A percentile compares a stretch with the other conserved stretches of the same genome.
These are phyloP conservation scores for Brachionus plicatilis DNA, from an alignment of 1,140 invertebrate genomes.

Conservation along the genomic window DNA sequence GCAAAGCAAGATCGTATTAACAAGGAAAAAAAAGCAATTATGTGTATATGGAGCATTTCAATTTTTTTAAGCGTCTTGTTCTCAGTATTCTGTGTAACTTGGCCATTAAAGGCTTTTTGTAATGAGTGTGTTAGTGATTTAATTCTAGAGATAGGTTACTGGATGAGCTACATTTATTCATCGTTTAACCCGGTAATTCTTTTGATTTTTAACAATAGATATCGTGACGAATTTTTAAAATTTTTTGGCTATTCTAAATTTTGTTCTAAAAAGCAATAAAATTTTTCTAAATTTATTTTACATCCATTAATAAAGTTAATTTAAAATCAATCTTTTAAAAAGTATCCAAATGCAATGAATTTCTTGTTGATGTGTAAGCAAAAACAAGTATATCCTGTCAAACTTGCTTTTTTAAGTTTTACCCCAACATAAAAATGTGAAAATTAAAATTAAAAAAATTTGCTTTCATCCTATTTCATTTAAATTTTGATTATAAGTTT, in stretches of 20 bases:
- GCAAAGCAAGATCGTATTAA: not conserved
- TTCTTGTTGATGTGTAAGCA: too few species aligned
- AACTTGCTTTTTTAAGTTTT: too few species aligned
- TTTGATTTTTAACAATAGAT: constrained; percentile 7
- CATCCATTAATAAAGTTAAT: too few species aligned
- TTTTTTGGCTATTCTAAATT: not conserved
- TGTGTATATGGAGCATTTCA: constrained; percentile 17
- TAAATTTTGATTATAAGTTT: too few species aligned
- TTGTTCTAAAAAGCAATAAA: not conserved
- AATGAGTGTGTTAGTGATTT: constrained; percentile 21
- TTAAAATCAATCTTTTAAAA: too few species aligned
- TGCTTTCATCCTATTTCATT: too few species aligned
- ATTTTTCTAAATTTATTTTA: not conserved
- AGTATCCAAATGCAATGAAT: too few species aligned
- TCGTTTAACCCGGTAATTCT: constrained; percentile 1
- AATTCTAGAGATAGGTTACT: constrained; percentile 13
- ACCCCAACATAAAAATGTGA: too few species aligned
- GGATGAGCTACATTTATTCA: constrained; percentile 30
- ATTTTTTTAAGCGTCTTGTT: not conserved
- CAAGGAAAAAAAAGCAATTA: constrained; percentile 21
- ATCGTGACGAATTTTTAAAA: not conserved
- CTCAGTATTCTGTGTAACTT: constrained; percentile 13
- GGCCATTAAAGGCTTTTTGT: constrained; percentile 8
- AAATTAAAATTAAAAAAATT: too few species aligned
- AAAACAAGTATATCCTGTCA: too few species aligned